phyloP scores from a whole-genome alignment of 2,113 vertebrate species.

The Nannobrachium achirus region DNA sequence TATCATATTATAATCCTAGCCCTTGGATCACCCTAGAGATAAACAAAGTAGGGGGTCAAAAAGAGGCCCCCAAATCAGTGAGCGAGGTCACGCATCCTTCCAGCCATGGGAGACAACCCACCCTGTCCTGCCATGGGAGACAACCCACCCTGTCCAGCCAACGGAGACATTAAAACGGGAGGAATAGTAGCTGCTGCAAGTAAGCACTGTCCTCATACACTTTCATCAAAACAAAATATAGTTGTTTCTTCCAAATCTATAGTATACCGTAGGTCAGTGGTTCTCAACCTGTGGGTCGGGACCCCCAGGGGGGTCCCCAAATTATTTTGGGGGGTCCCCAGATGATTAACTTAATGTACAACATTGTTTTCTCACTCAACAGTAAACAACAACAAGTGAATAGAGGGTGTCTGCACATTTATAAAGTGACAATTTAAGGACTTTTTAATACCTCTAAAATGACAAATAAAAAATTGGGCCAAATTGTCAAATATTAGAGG shows the following conservation, averaged over 20 bases:
- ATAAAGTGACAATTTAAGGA: too few relatives aligned
- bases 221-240: not conserved
- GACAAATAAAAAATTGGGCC: too few relatives aligned
- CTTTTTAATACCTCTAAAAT: too few relatives aligned
- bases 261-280: not conserved
- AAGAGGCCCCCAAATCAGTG: constrained; percentile 9
- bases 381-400: too few relatives aligned
- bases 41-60: constrained; percentile 3
- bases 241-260: not conserved
- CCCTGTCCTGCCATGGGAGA: constrained; percentile 54
- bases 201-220: constrained; percentile 33
- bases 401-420: too few relatives aligned
- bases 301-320: too few relatives aligned
- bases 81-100: not conserved
- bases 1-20: constrained; percentile 26
- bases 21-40: constrained; percentile 7
- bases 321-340: too few relatives aligned
- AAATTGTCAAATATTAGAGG: too few relatives aligned
- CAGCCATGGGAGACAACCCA: not conserved
- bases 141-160: too few relatives aligned
- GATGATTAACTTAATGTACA: too few relatives aligned
- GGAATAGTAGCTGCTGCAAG: constrained; percentile 73
- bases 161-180: constrained; percentile 61
- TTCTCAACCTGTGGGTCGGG: too few relatives aligned
- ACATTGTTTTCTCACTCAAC: too few relatives aligned